Base-by-base conservation (phyloP, 2,888 invertebrate genomes). In the Megalurothrips usitatus region DNA sequence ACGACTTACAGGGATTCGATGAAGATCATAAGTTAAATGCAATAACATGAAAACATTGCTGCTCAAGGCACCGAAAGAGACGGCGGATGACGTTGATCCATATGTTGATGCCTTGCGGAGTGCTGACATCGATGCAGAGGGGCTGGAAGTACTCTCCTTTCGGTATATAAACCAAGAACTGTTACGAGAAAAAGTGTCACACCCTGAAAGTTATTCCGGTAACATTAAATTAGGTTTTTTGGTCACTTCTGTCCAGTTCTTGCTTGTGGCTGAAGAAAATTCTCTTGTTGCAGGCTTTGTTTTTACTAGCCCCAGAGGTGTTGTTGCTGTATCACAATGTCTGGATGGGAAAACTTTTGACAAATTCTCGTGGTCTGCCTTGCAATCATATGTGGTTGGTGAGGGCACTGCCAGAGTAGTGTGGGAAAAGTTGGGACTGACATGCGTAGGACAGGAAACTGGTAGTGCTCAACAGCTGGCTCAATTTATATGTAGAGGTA, bases 21-120 rank as follows among this genome's bases (percentile, higher is more conserved):
- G 34, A 43, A 43, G 6, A 43, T 43, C 34, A n/a, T 43, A 43
- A 4, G 34, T 43, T 43, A 4, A 43, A 43, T 2, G 34, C 34
- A 43, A 43, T 43, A 43, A 75, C 10, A 75, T 75, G 68, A 75
- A 75, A 75, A 75, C 23, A 10, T 26, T 75, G 23, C 26, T 75
- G 68, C 68, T 75, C 23, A 75, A 26, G 68, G 68, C 68, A 26
- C 68, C 68, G 26, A 75, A 75, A 9, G 68, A 75, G 23, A 75
- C 68, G 8, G 0, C 12, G 11, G 68, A 75, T 12, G 68, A 75
- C 12, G 68, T 8, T 75, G 68, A 75, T 26, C 68, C 68, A 23
- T 75, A 75, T 26, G 26, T 75, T 26, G 26, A 75, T 75, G 68
- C 23, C 11, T 75, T 75, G 12, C 68, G 68, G 26, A 75, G 23